Base-by-base conservation (phyloP, 2,797 vertebrate genomes). In the Poecile montanus region DNA sequence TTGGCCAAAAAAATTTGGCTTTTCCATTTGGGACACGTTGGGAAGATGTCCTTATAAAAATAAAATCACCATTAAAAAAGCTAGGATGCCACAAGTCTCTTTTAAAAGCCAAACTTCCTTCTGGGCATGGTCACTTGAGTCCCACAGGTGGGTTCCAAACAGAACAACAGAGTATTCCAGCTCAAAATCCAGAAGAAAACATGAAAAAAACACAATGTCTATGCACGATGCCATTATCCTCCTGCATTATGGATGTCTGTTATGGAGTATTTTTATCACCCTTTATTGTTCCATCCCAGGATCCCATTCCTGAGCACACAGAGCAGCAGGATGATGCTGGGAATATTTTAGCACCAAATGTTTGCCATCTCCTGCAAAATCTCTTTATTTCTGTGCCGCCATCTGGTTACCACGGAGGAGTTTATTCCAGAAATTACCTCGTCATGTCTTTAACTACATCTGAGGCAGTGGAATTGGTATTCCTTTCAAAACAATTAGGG, bases 311-410 rank as follows among this genome's bases (percentile, higher is more conserved):
- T 16, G 26, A 2, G 0, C 53, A 68, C 5, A 10, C 48, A 58
- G 60, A 81, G 61, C 10, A 19, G 62, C 73, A 70, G 5, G 68
- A 68, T 1, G 22, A 63, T 29, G 67, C 80, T 3, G 42, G 89
- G 80, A 92, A 91, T 86, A 74, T 92, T 91, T 96, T 77, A 86
- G 68, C 88, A 71, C 50, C 75, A 60, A 85, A 93, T 56, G 61
- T 81, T 95, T 81, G 88, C 76, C 94, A 88, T 84, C 61, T 93
- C 85, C 83, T 53, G 83, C 20, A 86, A 95, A 89, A 23, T 22
- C 74, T 73, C 88, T 89, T 53, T 30, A 58, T 63, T 42, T 88
- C 70, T 54, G 45, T 17, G 70, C 84, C 57, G 54, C 88, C 90
- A 95, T 93, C 88, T 90, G 76, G 13, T 93, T 36, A 48, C 29